A percentile compares a stretch with the other conserved stretches of the same genome.
These are phyloP conservation scores for Uloborus plumipes DNA, from an alignment of 2,888 invertebrate genomes.

Conservation along the genomic window DNA sequence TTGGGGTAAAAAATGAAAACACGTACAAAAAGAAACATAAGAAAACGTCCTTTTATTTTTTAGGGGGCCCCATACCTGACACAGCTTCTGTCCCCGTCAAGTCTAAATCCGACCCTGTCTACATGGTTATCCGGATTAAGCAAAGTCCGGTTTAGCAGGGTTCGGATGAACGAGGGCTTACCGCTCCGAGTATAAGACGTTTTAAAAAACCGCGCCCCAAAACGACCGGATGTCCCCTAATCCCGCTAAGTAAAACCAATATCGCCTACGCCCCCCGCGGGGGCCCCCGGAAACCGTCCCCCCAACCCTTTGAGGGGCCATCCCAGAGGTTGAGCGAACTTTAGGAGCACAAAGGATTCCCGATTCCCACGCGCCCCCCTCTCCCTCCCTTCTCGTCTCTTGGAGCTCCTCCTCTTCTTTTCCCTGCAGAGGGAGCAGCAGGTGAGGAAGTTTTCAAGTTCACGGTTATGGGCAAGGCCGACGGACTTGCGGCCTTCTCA, in stretches of 20 bases:
- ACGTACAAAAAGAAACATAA: no score
- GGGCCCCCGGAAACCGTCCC: slow-evolving; percentile 10
- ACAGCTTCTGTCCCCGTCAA: no score
- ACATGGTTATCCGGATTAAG: no score
- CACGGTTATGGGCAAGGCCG: neutral
- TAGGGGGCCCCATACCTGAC: no score
- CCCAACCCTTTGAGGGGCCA: slow-evolving; percentile 3
- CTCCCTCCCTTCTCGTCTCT: neutral
- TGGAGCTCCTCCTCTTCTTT: neutral
- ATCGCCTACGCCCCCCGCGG: neutral
- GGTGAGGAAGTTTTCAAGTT: neutral
- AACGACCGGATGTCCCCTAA: neutral
- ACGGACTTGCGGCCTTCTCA: no score
- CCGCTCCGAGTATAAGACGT: no score
- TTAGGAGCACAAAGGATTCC: slow-evolving; percentile 27
- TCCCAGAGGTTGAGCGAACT: slow-evolving; percentile 24
- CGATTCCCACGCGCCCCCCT: slow-evolving; percentile 11
- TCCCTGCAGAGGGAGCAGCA: neutral
- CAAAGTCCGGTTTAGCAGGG: no score
- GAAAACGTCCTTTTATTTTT: no score
- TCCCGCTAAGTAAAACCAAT: slow-evolving; percentile 1
- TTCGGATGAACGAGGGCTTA: no score
- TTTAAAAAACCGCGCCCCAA: neutral
- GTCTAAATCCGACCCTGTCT: no score
- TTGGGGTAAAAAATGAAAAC: no score